Evolutionary conservation across 2,797 vertebrate species (phyloP), one percentile per base, ranked within the genome.

Genomic region (Micropoecilia bifurca): DNA sequence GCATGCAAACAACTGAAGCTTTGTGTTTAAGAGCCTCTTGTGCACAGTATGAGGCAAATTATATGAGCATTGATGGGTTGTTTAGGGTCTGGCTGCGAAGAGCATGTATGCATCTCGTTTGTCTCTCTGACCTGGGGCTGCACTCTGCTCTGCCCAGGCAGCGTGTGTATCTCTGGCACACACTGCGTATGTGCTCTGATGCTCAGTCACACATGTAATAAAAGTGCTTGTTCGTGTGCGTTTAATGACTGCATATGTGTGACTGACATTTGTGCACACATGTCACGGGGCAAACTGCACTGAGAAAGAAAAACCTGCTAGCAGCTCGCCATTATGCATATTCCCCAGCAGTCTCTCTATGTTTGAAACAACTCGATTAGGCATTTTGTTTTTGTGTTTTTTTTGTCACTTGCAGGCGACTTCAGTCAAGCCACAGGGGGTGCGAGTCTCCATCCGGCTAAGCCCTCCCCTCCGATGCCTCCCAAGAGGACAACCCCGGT

Each of bases 401-500:
- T n/a, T 77, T 82, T 25, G 8, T 0, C 6, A 77, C 87, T 81
- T 90, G 6, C 94, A 98, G 98, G 96, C 80, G 98, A 99, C 91
- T 95, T 99, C 77, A 93, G 94, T 20, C 97, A 97, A 85, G 94
- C 95, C 78, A 82, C 96, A 5, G 95, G 94, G 20, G 95, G 93
- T 3, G 80, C 85, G 92, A 94, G 91, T 92, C 96, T 91, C 78
- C 95, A 88, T 86, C 95, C 79, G 13, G 92, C 95, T 76, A 99
- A 98, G 88, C 97, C 97, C 13, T 99, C 98, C 25, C 98, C 98
- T 22, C 98, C 98, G 2, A 97, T 98, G 93, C 98, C 98, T 13
- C 97, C 97, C 0, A 99, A 98, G 89, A 97, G 98, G 91, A 98
- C 97, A 80, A 94, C 97, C 41, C 95, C 96, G 0, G 94, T 97